Base-by-base conservation (phyloP, 2,888 invertebrate species). In the Brachypterus glaber region DNA sequence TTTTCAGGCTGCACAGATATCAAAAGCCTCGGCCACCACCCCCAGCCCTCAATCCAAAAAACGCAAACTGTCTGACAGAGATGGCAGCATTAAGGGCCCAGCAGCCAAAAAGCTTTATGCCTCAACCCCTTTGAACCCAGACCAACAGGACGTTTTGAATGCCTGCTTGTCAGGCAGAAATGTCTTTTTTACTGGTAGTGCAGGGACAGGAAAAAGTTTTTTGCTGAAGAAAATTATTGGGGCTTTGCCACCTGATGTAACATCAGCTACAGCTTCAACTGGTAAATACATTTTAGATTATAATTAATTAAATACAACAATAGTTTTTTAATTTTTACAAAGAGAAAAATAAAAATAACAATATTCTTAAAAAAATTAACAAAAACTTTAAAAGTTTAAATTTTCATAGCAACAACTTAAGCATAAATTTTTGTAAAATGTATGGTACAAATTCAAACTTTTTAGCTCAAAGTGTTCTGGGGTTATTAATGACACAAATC, bases 201-300 rank as follows among this genome's bases (percentile, higher is more conserved):
- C 95, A 5, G 95, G 96, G 2, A 95, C 57, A 7, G 57, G 57
- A 1, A 96, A 96, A 63, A 93, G 93, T 52, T 90, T 82, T 59
- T 65, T 96, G 38, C 65, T 96, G 36, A 79, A 78, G 43, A 78
- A 81, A 52, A 91, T 95, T 42, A 83, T 95, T 30, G 81, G 85
- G 41, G 79, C 85, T 2, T 65, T 96, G 33, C 91, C 95, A 0
- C 93, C 93, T 0, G 87, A 91, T 59, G 82, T 82, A 14, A 93
- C 95, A 0, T 77, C 82, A 49, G 79, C 87, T 4, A 93, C 93
- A 4, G 96, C 95, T n/a, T 93, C 93, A 30, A 96, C 96, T 16
- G 95, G 63, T 55, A 48, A 35, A 25, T 35, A n/a, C n/a, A n/a
- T n/a, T n/a, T n/a, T n/a, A n/a, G n/a, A n/a, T n/a, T n/a, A n/a